Base-by-base conservation (phyloP, 2,797 vertebrate species). In the Rhabdomys pumilio region DNA sequence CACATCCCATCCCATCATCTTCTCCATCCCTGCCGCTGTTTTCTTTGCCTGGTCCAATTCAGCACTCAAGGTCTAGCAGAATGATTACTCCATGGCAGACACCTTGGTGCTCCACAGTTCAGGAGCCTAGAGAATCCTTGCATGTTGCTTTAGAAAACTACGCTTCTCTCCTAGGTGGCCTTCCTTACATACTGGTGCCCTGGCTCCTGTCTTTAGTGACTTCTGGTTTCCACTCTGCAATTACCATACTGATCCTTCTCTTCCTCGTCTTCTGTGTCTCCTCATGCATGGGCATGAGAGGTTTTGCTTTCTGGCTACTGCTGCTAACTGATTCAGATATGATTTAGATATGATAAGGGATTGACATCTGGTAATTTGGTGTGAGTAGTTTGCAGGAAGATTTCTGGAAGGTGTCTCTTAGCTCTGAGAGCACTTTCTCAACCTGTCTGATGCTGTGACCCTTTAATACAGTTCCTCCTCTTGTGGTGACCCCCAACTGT, bases 101-200 rank as follows among this genome's bases (percentile, higher is more conserved):
- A 4, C 34, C 24, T 12, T 13, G 15, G 14, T 8, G 4, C 89
- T 57, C 0, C 0, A 20, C 20, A 0, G 17, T 1, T 0, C 1
- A 15, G 77, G 44, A 69, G 4, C 13, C 0, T 22, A 3, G 53
- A 44, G 53, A 0, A 22, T 65, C 94, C 44, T 92, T 44, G 17
- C 61, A 50, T n/a, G 20, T 1, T 20, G 59, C 81, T 22, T 34
- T n/a, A 61, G 55, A 86, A 76, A 80, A 76, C 3, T 15, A 1
- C 65, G 22, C 2, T 3, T 1, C 22, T 38, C 79, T 34, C 67
- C 15, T 0, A 2, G 20, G 53, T 34, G 26, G 1, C 12, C 10
- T 41, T 15, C 38, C 61, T 6, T 11, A 13, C 13, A 3, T 65
- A 38, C 50, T 22, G 38, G 26, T 22, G 61, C 24, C 73, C 59